Percentiles rank a stretch among this genome's conserved stretches.
Conservation (phyloP, 2,113 vertebrate species). For the Phalacrocorax aristotelis region DNA sequence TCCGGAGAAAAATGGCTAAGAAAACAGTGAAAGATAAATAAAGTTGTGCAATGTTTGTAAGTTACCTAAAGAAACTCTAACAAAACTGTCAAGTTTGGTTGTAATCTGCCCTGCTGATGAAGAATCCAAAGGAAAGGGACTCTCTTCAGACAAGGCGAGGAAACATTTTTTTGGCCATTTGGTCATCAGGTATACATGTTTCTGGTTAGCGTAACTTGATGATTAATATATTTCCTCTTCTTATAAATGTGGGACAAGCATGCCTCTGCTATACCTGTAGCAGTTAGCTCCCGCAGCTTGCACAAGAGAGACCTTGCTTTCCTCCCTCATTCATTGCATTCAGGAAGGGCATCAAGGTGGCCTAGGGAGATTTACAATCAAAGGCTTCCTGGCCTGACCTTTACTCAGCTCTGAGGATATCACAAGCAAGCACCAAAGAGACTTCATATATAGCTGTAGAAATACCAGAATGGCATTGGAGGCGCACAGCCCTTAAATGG, state of each 20-base stretch:
- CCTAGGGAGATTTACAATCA: constrained; percentile 28
- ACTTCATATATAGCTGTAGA: constrained; percentile 41
- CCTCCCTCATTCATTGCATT: background rate
- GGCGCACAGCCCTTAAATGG: background rate
- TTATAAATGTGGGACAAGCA: fast-evolving
- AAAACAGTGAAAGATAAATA: constrained; percentile 10
- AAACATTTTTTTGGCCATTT: background rate
- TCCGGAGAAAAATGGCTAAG: background rate
- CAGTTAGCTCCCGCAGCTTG: background rate
- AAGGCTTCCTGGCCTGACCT: constrained; percentile 50
- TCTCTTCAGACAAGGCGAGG: background rate
- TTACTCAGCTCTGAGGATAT: background rate
- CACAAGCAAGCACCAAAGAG: background rate
- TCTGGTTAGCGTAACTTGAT: background rate
- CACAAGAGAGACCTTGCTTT: background rate
- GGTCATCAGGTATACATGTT: background rate
- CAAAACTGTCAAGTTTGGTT: background rate
- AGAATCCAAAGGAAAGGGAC: background rate
- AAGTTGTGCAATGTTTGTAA: background rate
- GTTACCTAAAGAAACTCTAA: background rate
- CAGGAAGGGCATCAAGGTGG: constrained; percentile 53
- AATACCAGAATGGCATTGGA: background rate
- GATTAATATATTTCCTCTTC: background rate
- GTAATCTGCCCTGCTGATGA: fast-evolving
- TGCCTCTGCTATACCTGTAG: background rate